Conservation (phyloP, 2,113 vertebrate genomes). For the Vidua macroura region DNA sequence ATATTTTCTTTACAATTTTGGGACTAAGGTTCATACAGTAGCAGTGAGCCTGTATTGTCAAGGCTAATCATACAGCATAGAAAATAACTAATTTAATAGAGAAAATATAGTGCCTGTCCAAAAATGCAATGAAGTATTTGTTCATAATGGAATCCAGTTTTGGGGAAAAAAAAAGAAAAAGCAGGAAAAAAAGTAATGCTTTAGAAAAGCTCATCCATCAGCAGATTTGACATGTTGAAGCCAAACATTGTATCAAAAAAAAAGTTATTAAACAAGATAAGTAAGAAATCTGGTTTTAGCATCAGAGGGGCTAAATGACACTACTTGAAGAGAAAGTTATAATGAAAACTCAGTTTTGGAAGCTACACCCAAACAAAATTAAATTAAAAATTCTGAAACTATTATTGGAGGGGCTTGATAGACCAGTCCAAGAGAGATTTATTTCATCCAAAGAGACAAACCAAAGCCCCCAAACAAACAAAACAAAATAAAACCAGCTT, state of each 20-base stretch:
- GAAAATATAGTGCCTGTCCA: neutral
- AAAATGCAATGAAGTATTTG: neutral
- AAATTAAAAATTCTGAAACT: neutral
- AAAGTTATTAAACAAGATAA: neutral
- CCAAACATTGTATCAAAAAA: neutral
- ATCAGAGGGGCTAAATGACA: neutral
- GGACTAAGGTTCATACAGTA: neutral
- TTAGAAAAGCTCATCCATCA: neutral
- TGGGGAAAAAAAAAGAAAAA: neutral
- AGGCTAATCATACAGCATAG: neutral
- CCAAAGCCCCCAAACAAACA: neutral
- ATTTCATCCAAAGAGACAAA: neutral
- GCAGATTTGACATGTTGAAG: neutral
- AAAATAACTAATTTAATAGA: neutral
- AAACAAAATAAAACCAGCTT: neutral
- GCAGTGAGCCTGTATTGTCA: neutral
- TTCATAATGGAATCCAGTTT: neutral
- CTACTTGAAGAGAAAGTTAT: neutral
- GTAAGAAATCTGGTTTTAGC: neutral
- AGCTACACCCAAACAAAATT: neutral
- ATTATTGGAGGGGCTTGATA: neutral
- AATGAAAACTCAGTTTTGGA: neutral
- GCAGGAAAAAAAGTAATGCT: rapidly evolving
- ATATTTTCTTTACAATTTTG: neutral
- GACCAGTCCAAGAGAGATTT: neutral